These are phyloP conservation scores for Argyresthia goedartella DNA, from an alignment of 2,888 invertebrate genomes.

Conservation along the genomic window DNA sequence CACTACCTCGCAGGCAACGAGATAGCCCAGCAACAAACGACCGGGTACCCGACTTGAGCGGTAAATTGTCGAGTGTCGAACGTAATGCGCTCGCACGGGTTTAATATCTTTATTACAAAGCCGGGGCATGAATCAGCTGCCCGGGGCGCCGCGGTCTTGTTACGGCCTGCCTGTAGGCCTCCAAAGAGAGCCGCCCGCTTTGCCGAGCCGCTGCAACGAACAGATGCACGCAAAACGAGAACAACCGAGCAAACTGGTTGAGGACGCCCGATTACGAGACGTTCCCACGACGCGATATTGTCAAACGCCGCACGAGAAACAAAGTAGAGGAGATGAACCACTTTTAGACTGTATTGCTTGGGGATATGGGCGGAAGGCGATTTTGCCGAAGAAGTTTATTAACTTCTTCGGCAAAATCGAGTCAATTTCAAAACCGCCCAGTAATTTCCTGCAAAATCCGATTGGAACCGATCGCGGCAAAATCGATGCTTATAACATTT, in stretches of 20 bases:
- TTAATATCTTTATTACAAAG: conserved; percentile 28
- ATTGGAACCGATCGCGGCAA: neutral
- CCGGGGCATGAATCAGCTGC: conserved; percentile 26
- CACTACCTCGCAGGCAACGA: too few species aligned
- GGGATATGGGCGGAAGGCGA: too few species aligned
- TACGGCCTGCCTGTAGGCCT: too few species aligned
- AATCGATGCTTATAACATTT: neutral
- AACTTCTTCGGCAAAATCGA: too few species aligned
- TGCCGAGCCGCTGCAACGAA: too few species aligned
- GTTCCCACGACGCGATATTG: conserved; percentile 14
- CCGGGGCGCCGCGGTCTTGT: conserved; percentile 17
- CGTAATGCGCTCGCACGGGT: conserved; percentile 1
- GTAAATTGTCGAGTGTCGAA: neutral
- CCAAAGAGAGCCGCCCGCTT: too few species aligned
- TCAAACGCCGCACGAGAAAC: neutral
- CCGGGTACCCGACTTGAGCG: too few species aligned
- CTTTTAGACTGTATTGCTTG: too few species aligned
- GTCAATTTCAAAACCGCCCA: conserved; percentile 1
- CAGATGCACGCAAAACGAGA: too few species aligned
- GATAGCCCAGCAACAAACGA: too few species aligned
- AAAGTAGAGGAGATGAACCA: neutral
- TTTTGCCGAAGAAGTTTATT: too few species aligned
- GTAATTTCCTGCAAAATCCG: conserved; percentile 1
- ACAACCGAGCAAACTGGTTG: neutral
- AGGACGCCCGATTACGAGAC: conserved; percentile 21